Conservation (phyloP, 2,797 vertebrate genomes). For the Anniella stebbinsi region DNA sequence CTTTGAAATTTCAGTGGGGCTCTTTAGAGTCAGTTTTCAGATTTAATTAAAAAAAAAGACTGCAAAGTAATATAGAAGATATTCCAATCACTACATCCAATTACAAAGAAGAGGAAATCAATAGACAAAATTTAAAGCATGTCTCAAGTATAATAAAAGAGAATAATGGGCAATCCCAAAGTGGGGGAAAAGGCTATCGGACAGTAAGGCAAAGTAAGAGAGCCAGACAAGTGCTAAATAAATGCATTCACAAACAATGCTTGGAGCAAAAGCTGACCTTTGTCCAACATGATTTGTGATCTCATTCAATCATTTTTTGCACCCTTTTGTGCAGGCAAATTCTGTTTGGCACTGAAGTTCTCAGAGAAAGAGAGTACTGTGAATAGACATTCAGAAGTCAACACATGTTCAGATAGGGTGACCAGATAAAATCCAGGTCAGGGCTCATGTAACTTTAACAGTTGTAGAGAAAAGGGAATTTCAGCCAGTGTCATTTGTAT, state of each 20-base stretch:
- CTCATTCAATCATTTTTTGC: conserved; percentile 42
- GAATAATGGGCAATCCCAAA: conserved; percentile 38
- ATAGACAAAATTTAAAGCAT: neutral
- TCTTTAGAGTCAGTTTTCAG: conserved; percentile 13
- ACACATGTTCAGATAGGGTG: neutral
- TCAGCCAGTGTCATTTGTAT: too few species aligned
- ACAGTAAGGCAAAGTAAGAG: conserved; percentile 24
- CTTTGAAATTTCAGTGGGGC: conserved; percentile 38
- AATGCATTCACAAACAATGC: conserved; percentile 1
- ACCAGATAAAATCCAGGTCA: too few species aligned
- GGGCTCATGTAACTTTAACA: too few species aligned
- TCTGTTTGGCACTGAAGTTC: neutral
- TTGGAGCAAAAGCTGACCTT: conserved; percentile 36
- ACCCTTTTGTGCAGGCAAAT: neutral
- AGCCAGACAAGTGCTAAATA: conserved; percentile 36
- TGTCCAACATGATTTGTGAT: conserved; percentile 42
- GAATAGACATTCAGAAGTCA: conserved; percentile 10
- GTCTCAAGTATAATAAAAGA: conserved; percentile 13
- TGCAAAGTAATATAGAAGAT: conserved; percentile 24
- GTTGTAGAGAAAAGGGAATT: too few species aligned
- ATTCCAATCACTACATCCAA: conserved; percentile 34
- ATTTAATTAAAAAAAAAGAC: conserved; percentile 50
- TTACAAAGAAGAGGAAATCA: conserved; percentile 41
- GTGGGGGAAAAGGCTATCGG: neutral
- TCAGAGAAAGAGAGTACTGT: neutral